Percentiles rank a stretch among this genome's conserved stretches.
phyloP scores from a whole-genome alignment of 2,797 vertebrate genomes.

The Neosilurus hyrtlii region DNA sequence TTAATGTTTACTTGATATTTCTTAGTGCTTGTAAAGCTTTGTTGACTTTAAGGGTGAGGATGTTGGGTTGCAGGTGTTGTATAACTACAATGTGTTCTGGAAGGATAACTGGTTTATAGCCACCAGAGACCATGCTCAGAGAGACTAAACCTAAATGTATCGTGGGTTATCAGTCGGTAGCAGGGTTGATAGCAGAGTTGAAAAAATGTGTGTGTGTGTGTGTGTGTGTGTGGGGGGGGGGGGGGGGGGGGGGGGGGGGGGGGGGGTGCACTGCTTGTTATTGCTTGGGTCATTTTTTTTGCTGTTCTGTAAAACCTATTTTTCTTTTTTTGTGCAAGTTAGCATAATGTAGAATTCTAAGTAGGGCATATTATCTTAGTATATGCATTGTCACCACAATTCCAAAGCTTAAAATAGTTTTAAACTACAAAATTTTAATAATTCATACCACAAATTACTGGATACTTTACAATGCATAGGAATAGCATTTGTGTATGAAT shows the following conservation, averaged over 20 bases:
- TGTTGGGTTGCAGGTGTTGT: constrained; percentile 58
- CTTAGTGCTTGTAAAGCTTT: constrained; percentile 52
- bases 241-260: too few species aligned
- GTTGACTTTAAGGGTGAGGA: constrained; percentile 47
- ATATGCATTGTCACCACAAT: constrained; percentile 7
- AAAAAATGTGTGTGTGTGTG: too few species aligned
- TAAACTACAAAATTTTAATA: constrained; percentile 46
- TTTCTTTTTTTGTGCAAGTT: not conserved
- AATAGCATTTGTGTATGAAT: constrained; percentile 51
- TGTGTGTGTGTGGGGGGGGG: too few species aligned
- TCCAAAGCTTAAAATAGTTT: constrained; percentile 28
- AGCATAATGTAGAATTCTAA: not conserved
- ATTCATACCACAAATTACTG: constrained; percentile 46
- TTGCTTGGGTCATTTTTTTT: constrained; percentile 47
- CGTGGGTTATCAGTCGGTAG: constrained; percentile 60
- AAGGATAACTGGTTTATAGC: constrained; percentile 68
- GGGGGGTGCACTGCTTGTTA: constrained; percentile 32
- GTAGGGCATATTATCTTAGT: not conserved
- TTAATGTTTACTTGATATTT: not conserved
- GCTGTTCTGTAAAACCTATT: constrained; percentile 27
- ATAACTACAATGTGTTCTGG: constrained; percentile 67
- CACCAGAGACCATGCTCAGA: constrained; percentile 60
- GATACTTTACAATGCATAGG: constrained; percentile 35
- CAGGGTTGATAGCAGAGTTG: too few species aligned
- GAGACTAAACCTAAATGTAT: constrained; percentile 63